A percentile compares a stretch with the other conserved stretches of the same genome.
Evolutionary conservation across 2,888 invertebrate genomes (phyloP).

Genomic region (Lasioglossum pauxillum): DNA sequence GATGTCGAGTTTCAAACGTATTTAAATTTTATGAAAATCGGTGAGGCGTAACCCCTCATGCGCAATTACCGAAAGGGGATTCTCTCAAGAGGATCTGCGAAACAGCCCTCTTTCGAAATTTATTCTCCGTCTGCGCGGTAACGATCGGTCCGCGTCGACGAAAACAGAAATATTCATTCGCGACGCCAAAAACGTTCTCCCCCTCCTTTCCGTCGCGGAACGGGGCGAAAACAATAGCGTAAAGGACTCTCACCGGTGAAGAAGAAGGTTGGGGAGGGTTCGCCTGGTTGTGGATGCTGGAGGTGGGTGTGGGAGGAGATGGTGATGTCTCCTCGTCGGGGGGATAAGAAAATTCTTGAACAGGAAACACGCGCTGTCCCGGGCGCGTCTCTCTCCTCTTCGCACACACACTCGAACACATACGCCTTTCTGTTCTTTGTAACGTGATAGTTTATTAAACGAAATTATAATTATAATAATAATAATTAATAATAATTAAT

Average conservation of each 20-base stretch:
- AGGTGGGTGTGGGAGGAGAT: neutral
- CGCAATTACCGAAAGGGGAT: neutral
- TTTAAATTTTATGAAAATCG: no score
- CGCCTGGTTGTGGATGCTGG: neutral
- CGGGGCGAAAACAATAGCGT: neutral
- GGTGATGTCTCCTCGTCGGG: neutral
- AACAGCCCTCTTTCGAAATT: neutral
- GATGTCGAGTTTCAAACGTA: no score
- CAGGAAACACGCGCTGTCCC: neutral
- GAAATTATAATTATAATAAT: constrained; percentile 82
- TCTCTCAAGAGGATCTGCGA: neutral
- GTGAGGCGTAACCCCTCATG: no score
- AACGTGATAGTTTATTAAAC: constrained; percentile 83
- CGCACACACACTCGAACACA: neutral
- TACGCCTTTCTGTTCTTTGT: constrained; percentile 66
- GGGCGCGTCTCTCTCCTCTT: neutral
- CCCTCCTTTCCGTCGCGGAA: neutral
- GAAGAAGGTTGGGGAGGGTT: neutral
- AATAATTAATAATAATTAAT: constrained; percentile 75
- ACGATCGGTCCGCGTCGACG: neutral
- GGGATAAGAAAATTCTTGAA: constrained; percentile 12
- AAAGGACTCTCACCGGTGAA: neutral
- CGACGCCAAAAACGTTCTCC: neutral
- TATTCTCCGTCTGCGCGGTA: neutral
- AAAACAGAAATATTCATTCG: neutral